Conservation (phyloP, 2,113 vertebrate genomes). For the Athene noctua region DNA sequence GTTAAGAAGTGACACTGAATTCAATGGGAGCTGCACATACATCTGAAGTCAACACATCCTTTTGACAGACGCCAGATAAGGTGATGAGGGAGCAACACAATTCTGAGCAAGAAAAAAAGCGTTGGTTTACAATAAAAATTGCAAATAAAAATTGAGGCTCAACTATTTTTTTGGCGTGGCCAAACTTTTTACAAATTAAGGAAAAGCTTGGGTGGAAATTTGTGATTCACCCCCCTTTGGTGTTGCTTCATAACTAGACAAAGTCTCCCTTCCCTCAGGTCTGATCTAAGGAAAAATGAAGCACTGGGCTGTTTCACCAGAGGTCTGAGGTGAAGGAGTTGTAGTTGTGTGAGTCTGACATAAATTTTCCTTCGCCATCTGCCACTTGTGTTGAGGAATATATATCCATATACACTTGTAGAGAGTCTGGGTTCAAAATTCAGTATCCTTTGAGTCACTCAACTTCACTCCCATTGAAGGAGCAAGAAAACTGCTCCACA, state of each 20-base stretch:
- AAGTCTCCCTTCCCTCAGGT: neutral
- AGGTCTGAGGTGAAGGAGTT: neutral
- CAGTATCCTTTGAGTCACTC: neutral
- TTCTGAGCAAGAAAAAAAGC: neutral
- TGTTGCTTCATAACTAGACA: neutral
- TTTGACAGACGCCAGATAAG: neutral
- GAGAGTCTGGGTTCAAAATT: neutral
- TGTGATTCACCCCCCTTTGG: neutral
- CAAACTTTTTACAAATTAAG: neutral
- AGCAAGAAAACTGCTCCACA: neutral
- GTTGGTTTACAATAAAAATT: neutral
- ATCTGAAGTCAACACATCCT: neutral
- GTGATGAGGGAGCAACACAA: neutral
- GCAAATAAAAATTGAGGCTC: neutral
- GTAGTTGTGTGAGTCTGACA: neutral
- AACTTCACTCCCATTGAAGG: rapidly evolving
- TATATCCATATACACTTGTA: neutral
- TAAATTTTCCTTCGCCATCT: neutral
- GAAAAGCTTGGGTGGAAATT: neutral
- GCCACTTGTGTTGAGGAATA: neutral
- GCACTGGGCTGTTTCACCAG: neutral
- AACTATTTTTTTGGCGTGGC: neutral
- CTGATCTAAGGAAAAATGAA: neutral
- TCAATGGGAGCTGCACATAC: neutral
- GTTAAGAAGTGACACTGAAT: neutral